Evolutionary conservation across 2,888 invertebrate species (phyloP).

Genomic region (Drosophila mimica): DNA sequence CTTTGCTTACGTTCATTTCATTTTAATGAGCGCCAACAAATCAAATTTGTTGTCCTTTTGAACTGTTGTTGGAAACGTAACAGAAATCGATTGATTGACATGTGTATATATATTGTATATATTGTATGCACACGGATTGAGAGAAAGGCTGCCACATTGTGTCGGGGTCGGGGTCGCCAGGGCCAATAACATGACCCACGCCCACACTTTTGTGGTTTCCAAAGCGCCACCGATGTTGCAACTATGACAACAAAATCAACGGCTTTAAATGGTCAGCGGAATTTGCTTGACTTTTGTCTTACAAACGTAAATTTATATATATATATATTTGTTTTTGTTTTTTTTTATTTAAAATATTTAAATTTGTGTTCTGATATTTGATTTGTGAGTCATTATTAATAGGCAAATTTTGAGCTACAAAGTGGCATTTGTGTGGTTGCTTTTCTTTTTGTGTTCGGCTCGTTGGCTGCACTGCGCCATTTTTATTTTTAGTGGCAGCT

Average conservation of each 20-base stretch:
- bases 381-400: constrained; percentile 15
- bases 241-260: constrained; percentile 11
- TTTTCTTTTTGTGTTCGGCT: constrained; percentile 2
- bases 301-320: background rate
- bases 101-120: constrained; percentile 3
- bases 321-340: background rate
- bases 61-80: constrained; percentile 29
- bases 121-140: constrained; percentile 7
- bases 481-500: constrained; percentile 66
- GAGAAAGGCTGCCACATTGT: constrained; percentile 8
- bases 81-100: constrained; percentile 66
- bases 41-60: constrained; percentile 42
- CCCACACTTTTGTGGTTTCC: constrained; percentile 65
- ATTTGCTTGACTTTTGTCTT: constrained; percentile 10
- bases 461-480: constrained; percentile 39
- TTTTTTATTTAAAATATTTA: background rate
- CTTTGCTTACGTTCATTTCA: constrained; percentile 48
- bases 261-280: constrained; percentile 18
- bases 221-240: constrained; percentile 18
- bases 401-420: background rate
- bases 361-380: constrained; percentile 5
- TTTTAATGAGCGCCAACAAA: constrained; percentile 53
- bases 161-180: constrained; percentile 27
- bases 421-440: background rate
- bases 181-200: constrained; percentile 48